Evolutionary conservation across 2,888 invertebrate species (phyloP), one percentile per base, ranked within the genome.

Genomic region (Lepidochrysops patricia): DNA sequence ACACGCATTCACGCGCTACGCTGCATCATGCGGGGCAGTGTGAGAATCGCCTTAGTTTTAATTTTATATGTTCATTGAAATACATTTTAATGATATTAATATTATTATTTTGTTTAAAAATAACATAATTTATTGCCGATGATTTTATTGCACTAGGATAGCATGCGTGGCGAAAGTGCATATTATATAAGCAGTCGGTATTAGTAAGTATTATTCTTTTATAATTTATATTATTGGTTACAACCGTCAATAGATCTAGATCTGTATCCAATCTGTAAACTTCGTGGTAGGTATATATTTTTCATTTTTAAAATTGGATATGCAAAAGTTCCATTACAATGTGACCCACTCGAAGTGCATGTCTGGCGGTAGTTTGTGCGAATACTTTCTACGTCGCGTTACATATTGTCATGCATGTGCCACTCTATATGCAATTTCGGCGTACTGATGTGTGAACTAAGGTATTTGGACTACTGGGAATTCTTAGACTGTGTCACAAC

Each of bases 321-420:
- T 29, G 29, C 29, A 29, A 29, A 29, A 29, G 29, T 29, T 9
- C 7, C 29, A 43, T 43, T 19, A 43, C 19, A 43, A 43, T 23
- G 23, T 23, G 43, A 43, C 43, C 19, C 43, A 43, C 43, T 43
- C 19, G 43, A 43, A 43, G 43, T 29, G 29, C 54, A 54, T 32
- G 54, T 32, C 43, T 43, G 4, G 43, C 1, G 9, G 19, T 23
- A 43, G 19, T 43, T 43, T 19, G 19, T 12, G 12, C 23, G 19
- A n/a, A 32, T 32, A 54, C 54, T 54, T 54, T 54, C 54, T 54
- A 54, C 54, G 12, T 54, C 54, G 32, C 19, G 32, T 19, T 19
- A 43, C 43, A 54, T 54, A 54, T 54, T 54, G 54, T 29, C 54
- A 54, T 54, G 54, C 54, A 54, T 32, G 32, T 37, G 37, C n/a